phyloP scores from a whole-genome alignment of 2,797 vertebrate genomes.

The Anguilla obscura region DNA sequence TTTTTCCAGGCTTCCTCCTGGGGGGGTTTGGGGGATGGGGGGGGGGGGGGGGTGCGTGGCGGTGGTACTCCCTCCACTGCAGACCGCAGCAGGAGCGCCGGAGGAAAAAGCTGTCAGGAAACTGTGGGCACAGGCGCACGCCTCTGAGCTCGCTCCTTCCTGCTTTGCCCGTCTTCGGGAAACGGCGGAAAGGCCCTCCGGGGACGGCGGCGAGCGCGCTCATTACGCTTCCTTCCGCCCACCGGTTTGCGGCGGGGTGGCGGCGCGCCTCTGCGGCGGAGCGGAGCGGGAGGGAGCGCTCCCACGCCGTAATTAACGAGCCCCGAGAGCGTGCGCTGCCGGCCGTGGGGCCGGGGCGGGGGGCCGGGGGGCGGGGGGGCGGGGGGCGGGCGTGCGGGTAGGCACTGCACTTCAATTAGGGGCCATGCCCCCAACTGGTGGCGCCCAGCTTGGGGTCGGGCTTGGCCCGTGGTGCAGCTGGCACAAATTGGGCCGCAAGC shows the following conservation, averaged over 20 bases:
- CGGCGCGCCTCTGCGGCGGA: conserved; percentile 35
- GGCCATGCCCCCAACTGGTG: conserved; percentile 50
- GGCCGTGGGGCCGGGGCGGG: conserved; percentile 21
- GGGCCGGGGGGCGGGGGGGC: conserved; percentile 38
- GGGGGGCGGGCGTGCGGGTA: conserved; percentile 44
- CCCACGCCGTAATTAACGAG: conserved; percentile 54
- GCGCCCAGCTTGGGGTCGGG: conserved; percentile 12
- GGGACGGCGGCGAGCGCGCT: conserved; percentile 25
- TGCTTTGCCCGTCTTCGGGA: conserved; percentile 41
- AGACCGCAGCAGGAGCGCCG: background rate
- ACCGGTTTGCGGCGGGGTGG: conserved; percentile 29
- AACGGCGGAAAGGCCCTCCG: conserved; percentile 21
- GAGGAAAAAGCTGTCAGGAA: conserved; percentile 43
- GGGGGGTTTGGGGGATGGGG: background rate
- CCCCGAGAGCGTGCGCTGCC: conserved; percentile 44
- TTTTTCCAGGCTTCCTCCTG: conserved; percentile 27
- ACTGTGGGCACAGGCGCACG: conserved; percentile 33
- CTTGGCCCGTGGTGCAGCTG: background rate
- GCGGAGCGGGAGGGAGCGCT: conserved; percentile 41
- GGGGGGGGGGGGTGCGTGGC: background rate
- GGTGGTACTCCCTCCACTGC: background rate
- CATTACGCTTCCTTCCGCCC: conserved; percentile 35
- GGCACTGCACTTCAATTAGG: conserved; percentile 56
- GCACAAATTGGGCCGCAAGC: background rate
- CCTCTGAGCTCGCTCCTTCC: conserved; percentile 15